Conservation (phyloP, 35 echinoderm and acorn worm genomes). For the Lytechinus variegatus region DNA sequence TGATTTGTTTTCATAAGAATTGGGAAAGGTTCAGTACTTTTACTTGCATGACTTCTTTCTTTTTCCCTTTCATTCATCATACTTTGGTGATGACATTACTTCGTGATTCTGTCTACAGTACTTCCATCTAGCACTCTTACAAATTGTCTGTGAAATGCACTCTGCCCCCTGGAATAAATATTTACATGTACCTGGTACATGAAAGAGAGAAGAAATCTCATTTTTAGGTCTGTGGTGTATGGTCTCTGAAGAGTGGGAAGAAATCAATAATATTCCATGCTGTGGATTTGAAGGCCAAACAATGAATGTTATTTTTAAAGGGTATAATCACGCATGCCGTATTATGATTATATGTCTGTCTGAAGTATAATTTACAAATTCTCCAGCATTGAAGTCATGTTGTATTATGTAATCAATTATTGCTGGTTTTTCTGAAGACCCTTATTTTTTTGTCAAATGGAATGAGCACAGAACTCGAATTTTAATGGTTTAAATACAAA, state of each 20-base stretch:
- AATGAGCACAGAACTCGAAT: no score
- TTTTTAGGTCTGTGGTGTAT: neutral
- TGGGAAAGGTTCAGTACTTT: neutral
- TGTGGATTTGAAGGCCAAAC: neutral
- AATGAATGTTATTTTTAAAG: neutral
- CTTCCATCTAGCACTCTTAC: neutral
- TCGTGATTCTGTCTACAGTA: neutral
- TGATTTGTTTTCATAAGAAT: no score
- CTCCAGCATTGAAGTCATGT: no score
- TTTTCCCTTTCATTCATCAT: neutral
- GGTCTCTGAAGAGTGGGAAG: neutral
- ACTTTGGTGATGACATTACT: neutral
- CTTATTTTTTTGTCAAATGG: no score
- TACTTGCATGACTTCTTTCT: neutral
- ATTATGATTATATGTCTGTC: no score
- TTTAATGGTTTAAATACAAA: no score
- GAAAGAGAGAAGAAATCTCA: neutral
- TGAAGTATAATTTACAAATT: no score
- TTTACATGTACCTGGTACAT: neutral
- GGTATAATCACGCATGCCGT: neutral
- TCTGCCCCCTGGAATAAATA: neutral
- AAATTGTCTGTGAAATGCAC: neutral
- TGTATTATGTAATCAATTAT: no score
- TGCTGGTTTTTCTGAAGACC: no score
- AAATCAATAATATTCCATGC: slow-evolving; percentile 14